These are phyloP conservation scores for Tretioscincus oriximinensis DNA, from an alignment of 2,113 vertebrate species.

Conservation along the genomic window DNA sequence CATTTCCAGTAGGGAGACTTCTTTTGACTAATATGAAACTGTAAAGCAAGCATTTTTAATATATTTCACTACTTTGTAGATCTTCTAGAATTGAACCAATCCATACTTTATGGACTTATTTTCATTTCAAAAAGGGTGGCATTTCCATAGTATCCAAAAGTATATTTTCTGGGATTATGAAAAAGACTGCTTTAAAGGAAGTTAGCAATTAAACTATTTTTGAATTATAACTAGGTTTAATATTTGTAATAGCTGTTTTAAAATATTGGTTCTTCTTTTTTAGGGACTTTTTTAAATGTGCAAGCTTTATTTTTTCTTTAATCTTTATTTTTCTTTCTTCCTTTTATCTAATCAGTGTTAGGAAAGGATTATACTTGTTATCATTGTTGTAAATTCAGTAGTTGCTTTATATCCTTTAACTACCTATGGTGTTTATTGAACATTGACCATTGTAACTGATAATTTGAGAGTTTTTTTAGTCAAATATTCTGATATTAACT, in stretches of 20 bases:
- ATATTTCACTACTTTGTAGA: slow-evolving; percentile 47
- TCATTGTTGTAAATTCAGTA: slow-evolving; percentile 15
- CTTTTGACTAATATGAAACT: slow-evolving; percentile 44
- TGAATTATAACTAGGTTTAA: slow-evolving; percentile 60
- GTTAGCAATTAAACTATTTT: slow-evolving; percentile 58
- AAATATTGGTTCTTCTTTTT: slow-evolving; percentile 50
- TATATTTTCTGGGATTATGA: background rate
- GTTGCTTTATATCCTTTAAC: slow-evolving; percentile 32
- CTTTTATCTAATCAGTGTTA: slow-evolving; percentile 13
- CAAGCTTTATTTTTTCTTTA: slow-evolving; percentile 45
- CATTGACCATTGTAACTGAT: background rate
- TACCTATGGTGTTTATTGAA: slow-evolving; percentile 18
- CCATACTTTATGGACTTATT: slow-evolving; percentile 31
- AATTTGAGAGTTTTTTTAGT: background rate
- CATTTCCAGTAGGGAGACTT: slow-evolving; percentile 50
- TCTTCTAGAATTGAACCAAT: slow-evolving; percentile 63
- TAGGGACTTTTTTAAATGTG: slow-evolving; percentile 49
- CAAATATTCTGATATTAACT: slow-evolving; percentile 1
- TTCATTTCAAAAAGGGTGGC: slow-evolving; percentile 43
- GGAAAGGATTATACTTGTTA: no score
- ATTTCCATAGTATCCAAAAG: slow-evolving; percentile 54
- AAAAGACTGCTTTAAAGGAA: slow-evolving; percentile 22
- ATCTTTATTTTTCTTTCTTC: background rate
- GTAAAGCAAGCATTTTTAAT: slow-evolving; percentile 60
- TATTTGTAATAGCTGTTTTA: slow-evolving; percentile 50